Evolutionary conservation across 2,888 invertebrate genomes (phyloP).

Genomic region (Copidosoma aretas): DNA sequence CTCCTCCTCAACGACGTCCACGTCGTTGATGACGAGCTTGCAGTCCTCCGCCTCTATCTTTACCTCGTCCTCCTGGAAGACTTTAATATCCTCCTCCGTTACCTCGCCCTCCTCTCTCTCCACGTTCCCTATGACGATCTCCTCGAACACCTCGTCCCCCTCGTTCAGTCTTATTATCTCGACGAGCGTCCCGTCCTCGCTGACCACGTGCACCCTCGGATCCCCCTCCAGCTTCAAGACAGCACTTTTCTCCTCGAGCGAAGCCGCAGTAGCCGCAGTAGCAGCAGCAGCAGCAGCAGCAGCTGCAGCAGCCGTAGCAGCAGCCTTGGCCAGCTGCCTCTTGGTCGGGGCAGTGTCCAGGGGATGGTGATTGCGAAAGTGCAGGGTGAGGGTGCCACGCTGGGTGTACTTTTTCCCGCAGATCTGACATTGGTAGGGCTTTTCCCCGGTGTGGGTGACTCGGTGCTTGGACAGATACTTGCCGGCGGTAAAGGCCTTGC

Average conservation of each 20-base stretch:
- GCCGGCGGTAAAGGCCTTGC: slow-evolving; percentile 50
- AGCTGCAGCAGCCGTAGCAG: not conserved
- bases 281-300: too few species aligned
- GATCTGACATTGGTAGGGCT: slow-evolving; percentile 53
- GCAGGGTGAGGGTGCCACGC: slow-evolving; percentile 55
- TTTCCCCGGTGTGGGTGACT: slow-evolving; percentile 53
- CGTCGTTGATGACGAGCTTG: too few species aligned
- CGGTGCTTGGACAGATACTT: slow-evolving; percentile 52
- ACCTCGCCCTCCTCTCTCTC: not conserved
- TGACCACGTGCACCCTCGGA: not conserved
- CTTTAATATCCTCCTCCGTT: not conserved
- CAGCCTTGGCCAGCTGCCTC: not conserved
- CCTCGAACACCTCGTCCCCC: not conserved
- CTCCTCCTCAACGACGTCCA: not conserved
- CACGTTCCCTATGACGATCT: not conserved
- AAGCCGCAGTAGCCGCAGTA: too few species aligned
- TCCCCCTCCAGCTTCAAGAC: too few species aligned
- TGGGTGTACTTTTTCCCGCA: slow-evolving; percentile 58
- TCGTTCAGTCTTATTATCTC: not conserved
- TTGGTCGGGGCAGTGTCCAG: slow-evolving; percentile 5
- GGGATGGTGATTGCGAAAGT: slow-evolving; percentile 49
- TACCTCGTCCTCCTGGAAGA: not conserved
- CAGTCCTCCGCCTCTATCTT: too few species aligned
- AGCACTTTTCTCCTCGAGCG: too few species aligned
- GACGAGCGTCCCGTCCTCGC: slow-evolving; percentile 1